Percentiles rank a stretch among this genome's conserved stretches.
Conservation (phyloP, 2,888 invertebrate genomes). For the Aleiodes leptofemur region DNA sequence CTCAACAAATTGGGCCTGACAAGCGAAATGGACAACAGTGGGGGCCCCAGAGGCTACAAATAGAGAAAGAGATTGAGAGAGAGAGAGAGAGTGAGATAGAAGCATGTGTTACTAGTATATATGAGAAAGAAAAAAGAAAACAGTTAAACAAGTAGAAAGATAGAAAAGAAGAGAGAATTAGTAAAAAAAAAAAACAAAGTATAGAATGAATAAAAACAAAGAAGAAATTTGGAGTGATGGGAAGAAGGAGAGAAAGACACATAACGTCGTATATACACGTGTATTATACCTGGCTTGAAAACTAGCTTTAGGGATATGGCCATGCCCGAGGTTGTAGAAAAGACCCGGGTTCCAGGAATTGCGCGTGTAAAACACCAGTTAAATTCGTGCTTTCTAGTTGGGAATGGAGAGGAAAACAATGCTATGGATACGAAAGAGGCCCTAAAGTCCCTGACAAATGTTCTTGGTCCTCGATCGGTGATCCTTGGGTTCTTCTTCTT, state of each 20-base stretch:
- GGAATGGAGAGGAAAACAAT: constrained; percentile 71
- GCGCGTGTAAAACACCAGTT: constrained; percentile 72
- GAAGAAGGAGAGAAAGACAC: constrained; percentile 36
- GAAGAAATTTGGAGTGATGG: constrained; percentile 11
- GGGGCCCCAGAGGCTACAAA: constrained; percentile 24
- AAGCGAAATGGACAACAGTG: constrained; percentile 68
- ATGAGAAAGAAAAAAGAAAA: not conserved
- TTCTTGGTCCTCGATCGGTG: constrained; percentile 62
- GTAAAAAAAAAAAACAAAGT: constrained; percentile 5
- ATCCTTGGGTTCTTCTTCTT: constrained; percentile 40
- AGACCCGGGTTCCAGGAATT: constrained; percentile 69
- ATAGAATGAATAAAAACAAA: not conserved
- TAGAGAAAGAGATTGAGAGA: constrained; percentile 33
- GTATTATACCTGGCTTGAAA: constrained; percentile 53
- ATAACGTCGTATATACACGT: constrained; percentile 48
- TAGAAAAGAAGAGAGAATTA: not conserved
- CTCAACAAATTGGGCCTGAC: constrained; percentile 73
- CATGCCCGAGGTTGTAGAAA: constrained; percentile 61
- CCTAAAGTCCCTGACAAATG: constrained; percentile 72
- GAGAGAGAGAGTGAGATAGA: not conserved
- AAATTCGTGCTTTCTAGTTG: constrained; percentile 71
- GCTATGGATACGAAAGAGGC: constrained; percentile 59
- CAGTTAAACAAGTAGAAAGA: not conserved
- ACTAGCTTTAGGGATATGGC: constrained; percentile 49
- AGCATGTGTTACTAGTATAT: not conserved